phyloP scores from a whole-genome alignment of 2,113 vertebrate species.

The Thalassoma bifasciatum region DNA sequence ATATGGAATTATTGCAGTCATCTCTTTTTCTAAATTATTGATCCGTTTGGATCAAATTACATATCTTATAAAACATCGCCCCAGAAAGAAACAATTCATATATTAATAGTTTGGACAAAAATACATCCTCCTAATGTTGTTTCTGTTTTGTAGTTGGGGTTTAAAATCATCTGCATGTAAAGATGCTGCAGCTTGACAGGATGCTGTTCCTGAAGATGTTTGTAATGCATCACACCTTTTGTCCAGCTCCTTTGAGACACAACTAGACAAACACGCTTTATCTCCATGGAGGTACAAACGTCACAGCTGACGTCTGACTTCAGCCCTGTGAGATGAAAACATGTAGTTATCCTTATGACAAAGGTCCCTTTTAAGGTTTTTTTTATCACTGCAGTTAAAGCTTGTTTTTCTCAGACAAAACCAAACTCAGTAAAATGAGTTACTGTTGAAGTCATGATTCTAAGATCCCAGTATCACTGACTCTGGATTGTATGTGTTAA shows the following conservation, averaged over 20 bases:
- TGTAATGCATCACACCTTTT: not conserved
- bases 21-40: conserved; percentile 56
- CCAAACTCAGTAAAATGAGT: too few relatives aligned
- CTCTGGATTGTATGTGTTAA: too few relatives aligned
- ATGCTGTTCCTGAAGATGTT: not conserved
- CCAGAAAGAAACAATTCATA: conserved; percentile 13
- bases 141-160: not conserved
- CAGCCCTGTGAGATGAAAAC: not conserved
- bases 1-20: conserved; percentile 43
- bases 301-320: conserved; percentile 4
- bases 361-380: not conserved
- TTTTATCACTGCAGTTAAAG: not conserved
- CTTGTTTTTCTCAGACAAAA: not conserved
- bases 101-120: conserved; percentile 19
- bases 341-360: not conserved
- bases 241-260: conserved; percentile 1
- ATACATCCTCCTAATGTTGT: not conserved
- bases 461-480: too few relatives aligned
- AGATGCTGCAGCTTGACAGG: not conserved
- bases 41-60: conserved; percentile 47
- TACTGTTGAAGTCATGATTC: too few relatives aligned
- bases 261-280: conserved; percentile 1
- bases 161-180: not conserved
- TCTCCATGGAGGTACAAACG: conserved; percentile 2
- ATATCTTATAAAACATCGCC: conserved; percentile 21